Conservation (phyloP, 2,113 vertebrate genomes). For the Poeciliopsis occidentalis region DNA sequence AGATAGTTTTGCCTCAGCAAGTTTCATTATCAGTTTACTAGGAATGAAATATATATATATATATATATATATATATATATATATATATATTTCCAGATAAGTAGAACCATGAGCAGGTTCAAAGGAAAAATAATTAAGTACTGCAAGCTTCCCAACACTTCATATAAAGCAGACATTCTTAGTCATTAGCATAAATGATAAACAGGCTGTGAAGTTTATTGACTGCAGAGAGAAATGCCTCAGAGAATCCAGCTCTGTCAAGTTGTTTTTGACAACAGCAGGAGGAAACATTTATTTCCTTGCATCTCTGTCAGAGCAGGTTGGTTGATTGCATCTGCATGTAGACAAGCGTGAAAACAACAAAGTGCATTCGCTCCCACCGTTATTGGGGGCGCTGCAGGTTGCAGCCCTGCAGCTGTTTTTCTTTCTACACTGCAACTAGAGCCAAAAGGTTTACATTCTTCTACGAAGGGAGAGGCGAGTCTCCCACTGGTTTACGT, state of each 20-base stretch:
- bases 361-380: constrained; percentile 23
- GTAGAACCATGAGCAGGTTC: constrained; percentile 28
- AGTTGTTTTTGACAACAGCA: constrained; percentile 44
- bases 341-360: constrained; percentile 12
- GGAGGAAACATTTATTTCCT: constrained; percentile 41
- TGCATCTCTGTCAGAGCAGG: constrained; percentile 12
- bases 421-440: constrained; percentile 24
- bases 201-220: constrained; percentile 12
- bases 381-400: constrained; percentile 15
- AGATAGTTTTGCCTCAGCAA: neutral
- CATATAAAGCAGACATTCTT: constrained; percentile 24
- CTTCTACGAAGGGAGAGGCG: neutral
- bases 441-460: constrained; percentile 43
- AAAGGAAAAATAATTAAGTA: constrained; percentile 28
- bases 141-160: constrained; percentile 19
- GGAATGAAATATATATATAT: neutral
- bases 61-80: neutral
- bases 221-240: constrained; percentile 1
- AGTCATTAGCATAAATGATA: constrained; percentile 10
- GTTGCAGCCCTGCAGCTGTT: constrained; percentile 17
- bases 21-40: neutral
- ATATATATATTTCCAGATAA: constrained; percentile 3
- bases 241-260: constrained; percentile 22
- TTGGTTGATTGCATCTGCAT: constrained; percentile 25
- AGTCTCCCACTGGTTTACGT: constrained; percentile 17